phyloP scores from a whole-genome alignment of 2,113 vertebrate genomes.

The Aldabrachelys gigantea region DNA sequence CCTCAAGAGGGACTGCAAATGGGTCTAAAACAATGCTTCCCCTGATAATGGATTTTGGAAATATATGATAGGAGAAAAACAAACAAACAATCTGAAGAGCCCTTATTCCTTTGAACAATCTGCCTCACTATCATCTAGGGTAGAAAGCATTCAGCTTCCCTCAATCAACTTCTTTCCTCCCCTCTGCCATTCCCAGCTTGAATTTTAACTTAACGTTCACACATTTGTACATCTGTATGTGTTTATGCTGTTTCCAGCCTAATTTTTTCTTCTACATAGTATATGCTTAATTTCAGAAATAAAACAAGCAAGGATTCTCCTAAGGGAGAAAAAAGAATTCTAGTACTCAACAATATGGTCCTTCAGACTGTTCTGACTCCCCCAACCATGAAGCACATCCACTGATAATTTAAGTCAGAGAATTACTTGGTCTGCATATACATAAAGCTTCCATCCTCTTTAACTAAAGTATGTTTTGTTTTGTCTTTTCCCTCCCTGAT shows the following conservation, averaged over 20 bases:
- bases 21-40: neutral
- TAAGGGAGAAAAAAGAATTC: neutral
- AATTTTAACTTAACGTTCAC: neutral
- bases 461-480: neutral
- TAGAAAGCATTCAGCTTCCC: neutral
- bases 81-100: neutral
- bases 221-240: too few relatives aligned
- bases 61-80: neutral
- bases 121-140: neutral
- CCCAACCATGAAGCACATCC: neutral
- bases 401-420: neutral
- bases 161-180: neutral
- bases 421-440: neutral
- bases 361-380: neutral
- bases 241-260: neutral
- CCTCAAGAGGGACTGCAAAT: neutral
- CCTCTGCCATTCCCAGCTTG: neutral
- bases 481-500: neutral
- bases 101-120: neutral
- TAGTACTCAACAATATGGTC: neutral
- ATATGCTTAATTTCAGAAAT: neutral
- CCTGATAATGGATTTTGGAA: neutral
- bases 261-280: neutral
- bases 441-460: neutral
- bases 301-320: fast-evolving